These are phyloP conservation scores for Cotesia chilonis DNA, from an alignment of 1,140 invertebrate species.

Conservation along the genomic window DNA sequence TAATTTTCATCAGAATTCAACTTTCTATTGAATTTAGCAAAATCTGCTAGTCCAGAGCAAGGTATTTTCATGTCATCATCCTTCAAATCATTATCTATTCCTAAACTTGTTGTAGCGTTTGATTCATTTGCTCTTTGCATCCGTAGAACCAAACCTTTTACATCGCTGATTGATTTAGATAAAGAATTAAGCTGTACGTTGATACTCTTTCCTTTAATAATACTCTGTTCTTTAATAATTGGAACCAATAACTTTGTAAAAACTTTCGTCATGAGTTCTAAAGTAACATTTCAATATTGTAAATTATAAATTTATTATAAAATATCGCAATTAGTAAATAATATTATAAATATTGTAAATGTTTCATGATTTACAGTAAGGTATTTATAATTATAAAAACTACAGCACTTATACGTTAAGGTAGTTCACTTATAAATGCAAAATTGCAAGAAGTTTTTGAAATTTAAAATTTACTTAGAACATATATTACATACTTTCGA, in stretches of 20 bases:
- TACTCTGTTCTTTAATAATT: neutral
- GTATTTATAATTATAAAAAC: neutral
- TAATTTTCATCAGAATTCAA: neutral
- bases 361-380: neutral
- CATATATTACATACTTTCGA: too few relatives aligned
- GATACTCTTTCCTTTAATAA: neutral
- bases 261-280: neutral
- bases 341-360: slow-evolving; percentile 3
- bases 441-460: too few relatives aligned
- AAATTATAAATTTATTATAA: neutral
- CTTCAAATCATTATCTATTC: neutral
- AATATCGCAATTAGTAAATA: neutral
- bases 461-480: too few relatives aligned
- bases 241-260: neutral
- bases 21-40: neutral
- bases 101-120: neutral
- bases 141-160: neutral
- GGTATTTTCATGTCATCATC: neutral
- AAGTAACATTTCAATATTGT: neutral
- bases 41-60: neutral
- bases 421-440: too few relatives aligned
- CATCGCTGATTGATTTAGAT: neutral
- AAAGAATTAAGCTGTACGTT: neutral
- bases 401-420: neutral
- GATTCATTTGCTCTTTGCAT: neutral